Evolutionary conservation across 2,888 invertebrate genomes (phyloP), one percentile per base, ranked within the genome.

Genomic region (Clusia tigrina): DNA sequence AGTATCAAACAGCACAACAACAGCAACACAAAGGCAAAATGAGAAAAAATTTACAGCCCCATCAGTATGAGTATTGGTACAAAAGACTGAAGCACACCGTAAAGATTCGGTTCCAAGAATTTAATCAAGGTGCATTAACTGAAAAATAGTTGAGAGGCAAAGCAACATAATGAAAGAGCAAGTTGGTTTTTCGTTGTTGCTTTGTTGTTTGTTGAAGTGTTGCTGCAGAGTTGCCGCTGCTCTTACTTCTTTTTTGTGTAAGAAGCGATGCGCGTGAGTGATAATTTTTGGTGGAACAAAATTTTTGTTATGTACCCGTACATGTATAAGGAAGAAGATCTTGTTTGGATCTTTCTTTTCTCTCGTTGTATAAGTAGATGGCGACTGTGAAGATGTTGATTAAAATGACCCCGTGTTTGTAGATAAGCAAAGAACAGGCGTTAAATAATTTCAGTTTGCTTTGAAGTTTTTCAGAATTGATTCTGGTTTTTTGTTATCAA

Each of bases 61-160:
- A 9, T 6, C 32, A 32, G 32, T n/a, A n/a, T n/a, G n/a, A n/a
- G n/a, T 42, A 42, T 42, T 42, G 42, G 3, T 42, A n/a, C n/a
- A n/a, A n/a, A n/a, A n/a, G n/a, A n/a, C n/a, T n/a, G n/a, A n/a
- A 42, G n/a, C 12, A n/a, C 42, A 17, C 18, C 18, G 15, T 17
- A 10, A n/a, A 15, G 25, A 25, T 68, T 74, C 67, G 63, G 62
- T 74, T 72, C 71, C 72, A 65, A 68, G 71, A 72, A 72, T 72
- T 72, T 72, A 72, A 72, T 72, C 72, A 72, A 72, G 74, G 74
- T 74, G 72, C 71, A 72, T 69, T 69, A 64, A 17, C 67, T 62
- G 53, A 65, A 63, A 69, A 63, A 62, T 72, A 74, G 72, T 74
- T 70, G 67, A 69, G 68, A 73, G 73, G 74, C 70, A 72, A 74